Base-by-base conservation (phyloP, 2,113 vertebrate species). In the Lanius collurio region DNA sequence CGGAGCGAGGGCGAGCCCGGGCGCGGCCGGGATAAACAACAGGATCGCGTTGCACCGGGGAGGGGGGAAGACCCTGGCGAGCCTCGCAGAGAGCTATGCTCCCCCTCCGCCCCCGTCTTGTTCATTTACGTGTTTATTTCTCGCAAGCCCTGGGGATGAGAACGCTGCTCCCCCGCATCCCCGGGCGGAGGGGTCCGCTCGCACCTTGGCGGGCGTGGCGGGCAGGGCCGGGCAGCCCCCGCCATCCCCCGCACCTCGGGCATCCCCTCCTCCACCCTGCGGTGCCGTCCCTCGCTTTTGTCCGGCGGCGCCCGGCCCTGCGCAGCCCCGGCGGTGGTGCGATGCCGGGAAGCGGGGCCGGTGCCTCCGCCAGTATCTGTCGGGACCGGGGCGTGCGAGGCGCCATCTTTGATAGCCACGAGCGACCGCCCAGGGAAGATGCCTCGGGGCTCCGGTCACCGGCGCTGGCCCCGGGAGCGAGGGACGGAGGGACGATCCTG, bases 361-460 rank as follows among this genome's bases (percentile, higher is more conserved):
- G 41, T 75, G 89, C 33, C 57, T 67, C 42, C 78, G 37, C 11
- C 81, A 11, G 73, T 77, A 64, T 87, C 77, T 22, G 76, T 63
- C 27, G 77, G 85, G 63, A 47, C 49, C 17, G 68, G 88, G 82
- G 87, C 55, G 71, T 23, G 76, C 21, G 47, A 81, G 95, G 67
- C 95, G 95, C 95, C 95, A 95, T 96, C 94, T 96, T 96, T 89
- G 77, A 59, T 74, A 75, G 77, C 69, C 59, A 59, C 71, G 52
- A 14, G 71, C 83, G 56, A 57, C 39, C 57, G 39, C 47, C 22
- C 49, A 31, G 53, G 26, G 35, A 26, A n/a, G 68, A 6, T 2
- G 7, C n/a, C 6, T 24, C 59, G 50, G 49, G 28, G 12, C 23
- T 30, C n/a, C 39, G 2, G 31, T 6, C 21, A 46, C 33, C 19